Evolutionary conservation across 2,113 vertebrate species (phyloP).

Genomic region (Syngnathus floridae): DNA sequence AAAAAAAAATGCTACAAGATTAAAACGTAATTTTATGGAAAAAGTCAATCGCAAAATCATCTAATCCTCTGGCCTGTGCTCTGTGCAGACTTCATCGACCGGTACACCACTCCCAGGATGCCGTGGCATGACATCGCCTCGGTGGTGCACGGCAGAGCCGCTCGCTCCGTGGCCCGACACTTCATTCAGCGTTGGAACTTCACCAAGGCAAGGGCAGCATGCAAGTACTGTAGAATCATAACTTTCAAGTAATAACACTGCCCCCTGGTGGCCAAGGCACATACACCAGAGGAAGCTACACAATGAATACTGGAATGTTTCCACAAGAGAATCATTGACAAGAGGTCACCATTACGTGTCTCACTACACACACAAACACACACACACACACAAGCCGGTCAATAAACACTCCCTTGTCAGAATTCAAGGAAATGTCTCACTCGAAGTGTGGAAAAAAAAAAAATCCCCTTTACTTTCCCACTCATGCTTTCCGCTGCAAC

Average conservation of each 20-base stretch:
- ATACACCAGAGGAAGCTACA: not conserved
- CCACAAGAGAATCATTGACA: not conserved
- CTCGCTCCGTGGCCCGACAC: slow-evolving; percentile 87
- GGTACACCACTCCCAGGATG: slow-evolving; percentile 90
- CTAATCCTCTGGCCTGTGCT: not conserved
- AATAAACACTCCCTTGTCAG: slow-evolving; percentile 10
- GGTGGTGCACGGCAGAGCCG: slow-evolving; percentile 83
- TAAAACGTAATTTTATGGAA: not conserved
- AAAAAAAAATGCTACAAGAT: not conserved
- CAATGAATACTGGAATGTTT: not conserved
- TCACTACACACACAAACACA: not conserved
- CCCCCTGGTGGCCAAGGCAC: not conserved
- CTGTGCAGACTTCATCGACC: slow-evolving; percentile 86
- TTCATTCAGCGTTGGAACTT: slow-evolving; percentile 99
- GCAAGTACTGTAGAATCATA: not conserved
- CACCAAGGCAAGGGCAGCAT: slow-evolving; percentile 75
- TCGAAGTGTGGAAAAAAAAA: slow-evolving; percentile 33
- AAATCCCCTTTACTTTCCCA: slow-evolving; percentile 11
- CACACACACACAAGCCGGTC: not conserved
- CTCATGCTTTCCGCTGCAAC: slow-evolving; percentile 22
- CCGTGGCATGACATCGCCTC: slow-evolving; percentile 96
- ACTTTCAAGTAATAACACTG: no score
- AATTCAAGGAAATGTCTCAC: not conserved
- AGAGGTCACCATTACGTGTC: not conserved
- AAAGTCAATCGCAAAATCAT: not conserved